Evolutionary conservation across 2,797 vertebrate genomes (phyloP), one percentile per base, ranked within the genome.

Genomic region (Arctocebus calabarensis): DNA sequence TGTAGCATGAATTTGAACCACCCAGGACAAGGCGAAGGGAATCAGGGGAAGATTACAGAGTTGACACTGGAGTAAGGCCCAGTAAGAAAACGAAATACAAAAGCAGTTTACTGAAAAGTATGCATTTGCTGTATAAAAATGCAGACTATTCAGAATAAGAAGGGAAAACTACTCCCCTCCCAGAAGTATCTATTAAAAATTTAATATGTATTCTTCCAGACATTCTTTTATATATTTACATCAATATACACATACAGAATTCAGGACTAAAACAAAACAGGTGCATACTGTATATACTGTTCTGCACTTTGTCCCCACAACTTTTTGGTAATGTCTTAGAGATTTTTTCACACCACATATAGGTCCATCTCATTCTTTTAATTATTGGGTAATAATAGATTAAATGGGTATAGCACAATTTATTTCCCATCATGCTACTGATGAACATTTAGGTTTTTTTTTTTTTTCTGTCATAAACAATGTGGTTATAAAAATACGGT

Each of bases 71-170:
- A 91, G 32, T 64, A 77, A 94, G 29, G 64, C 22, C 37, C 61
- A 29, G 81, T 48, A 84, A 91, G n/a, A 64, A 87, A 88, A 91
- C 64, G 77, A 94, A 88, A 88, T 43, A 57, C 32, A 52, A 78
- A 86, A 88, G 48, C 25, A 64, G 32, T 45, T 78, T 62, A 89
- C 66, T 85, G n/a, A 7, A 61, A 45, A 34, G 37, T 52, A 93
- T 71, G 70, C 23, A 66, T 71, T 85, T 94, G 57, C 59, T 17
- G 1, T 74, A 88, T 86, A 82, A 96, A 94, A 91, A 77, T 71
- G 12, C 55, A 73, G 92, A 70, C 64, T 91, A 34, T 48, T 45
- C 7, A 55, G 84, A 86, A 70, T 74, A 92, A 79, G 43, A 82
- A 89, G 20, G 10, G 37, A 81, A 89, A 85, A 22, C 43, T 52